Percentiles rank a stretch among this genome's conserved stretches.
phyloP scores from a whole-genome alignment of 2,888 invertebrate genomes.

The Drosophila emarginata region DNA sequence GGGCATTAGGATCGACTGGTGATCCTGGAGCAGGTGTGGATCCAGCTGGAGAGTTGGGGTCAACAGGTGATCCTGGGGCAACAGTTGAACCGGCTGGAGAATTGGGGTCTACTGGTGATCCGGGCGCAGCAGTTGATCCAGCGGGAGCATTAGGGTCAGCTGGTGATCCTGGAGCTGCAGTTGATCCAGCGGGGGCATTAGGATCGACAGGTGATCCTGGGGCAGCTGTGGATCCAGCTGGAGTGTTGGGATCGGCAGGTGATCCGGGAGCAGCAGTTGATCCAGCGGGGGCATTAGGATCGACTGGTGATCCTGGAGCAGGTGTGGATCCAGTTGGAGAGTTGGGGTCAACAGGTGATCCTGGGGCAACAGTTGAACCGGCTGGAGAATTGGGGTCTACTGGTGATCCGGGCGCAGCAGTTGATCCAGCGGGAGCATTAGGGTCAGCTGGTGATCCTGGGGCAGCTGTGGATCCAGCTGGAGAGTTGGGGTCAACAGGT shows the following conservation, averaged over 20 bases:
- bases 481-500: slow-evolving; percentile 31
- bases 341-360: slow-evolving; percentile 27
- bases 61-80: slow-evolving; percentile 28
- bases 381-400: slow-evolving; percentile 33
- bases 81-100: background rate
- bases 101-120: slow-evolving; percentile 15
- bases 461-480: slow-evolving; percentile 28
- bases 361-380: slow-evolving; percentile 16
- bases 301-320: slow-evolving; percentile 23
- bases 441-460: slow-evolving; percentile 24
- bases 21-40: slow-evolving; percentile 16
- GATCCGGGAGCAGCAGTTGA: slow-evolving; percentile 23
- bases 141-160: slow-evolving; percentile 32
- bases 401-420: slow-evolving; percentile 20
- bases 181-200: slow-evolving; percentile 2
- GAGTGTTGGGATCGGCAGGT: slow-evolving; percentile 32
- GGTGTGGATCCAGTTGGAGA: slow-evolving; percentile 28
- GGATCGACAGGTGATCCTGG: slow-evolving; percentile 31
- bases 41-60: slow-evolving; percentile 24
- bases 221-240: slow-evolving; percentile 19
- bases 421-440: background rate
- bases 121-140: slow-evolving; percentile 21
- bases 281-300: slow-evolving; percentile 17
- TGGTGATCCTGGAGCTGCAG: slow-evolving; percentile 24
- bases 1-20: slow-evolving; percentile 21